Percentiles rank a stretch among this genome's conserved stretches.
Conservation (phyloP, 2,888 invertebrate species). For the Catocala sponsa region DNA sequence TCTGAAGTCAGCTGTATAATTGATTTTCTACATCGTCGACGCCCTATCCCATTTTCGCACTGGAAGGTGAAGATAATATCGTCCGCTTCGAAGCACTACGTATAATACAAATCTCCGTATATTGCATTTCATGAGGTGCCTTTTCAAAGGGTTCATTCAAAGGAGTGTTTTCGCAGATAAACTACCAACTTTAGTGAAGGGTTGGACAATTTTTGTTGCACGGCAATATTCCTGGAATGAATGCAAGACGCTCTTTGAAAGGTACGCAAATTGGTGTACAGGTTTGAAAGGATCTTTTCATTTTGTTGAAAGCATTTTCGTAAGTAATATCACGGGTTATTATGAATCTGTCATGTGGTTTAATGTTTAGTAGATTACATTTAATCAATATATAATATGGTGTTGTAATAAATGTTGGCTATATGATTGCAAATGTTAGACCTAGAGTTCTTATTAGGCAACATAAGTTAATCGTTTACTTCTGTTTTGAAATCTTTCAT, state of each 20-base stretch:
- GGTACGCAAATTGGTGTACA: slow-evolving; percentile 20
- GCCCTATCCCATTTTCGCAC: slow-evolving; percentile 66
- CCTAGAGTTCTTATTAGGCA: too few species aligned
- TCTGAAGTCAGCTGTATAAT: slow-evolving; percentile 71
- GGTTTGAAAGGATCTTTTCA: slow-evolving; percentile 11
- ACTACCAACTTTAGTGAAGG: slow-evolving; percentile 16
- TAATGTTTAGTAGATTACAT: too few species aligned
- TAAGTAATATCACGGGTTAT: background rate
- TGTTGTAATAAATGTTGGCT: too few species aligned
- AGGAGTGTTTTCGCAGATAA: slow-evolving; percentile 44
- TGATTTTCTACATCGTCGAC: slow-evolving; percentile 72
- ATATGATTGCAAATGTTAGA: too few species aligned
- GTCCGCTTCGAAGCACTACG: slow-evolving; percentile 44
- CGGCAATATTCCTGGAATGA: slow-evolving; percentile 17
- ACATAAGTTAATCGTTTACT: too few species aligned
- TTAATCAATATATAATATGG: too few species aligned
- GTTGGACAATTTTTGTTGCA: slow-evolving; percentile 22
- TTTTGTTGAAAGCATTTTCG: slow-evolving; percentile 12
- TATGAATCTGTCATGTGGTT: background rate
- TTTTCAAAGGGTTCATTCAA: slow-evolving; percentile 41
- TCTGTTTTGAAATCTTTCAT: too few species aligned
- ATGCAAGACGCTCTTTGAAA: slow-evolving; percentile 24
- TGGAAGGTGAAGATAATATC: slow-evolving; percentile 61
- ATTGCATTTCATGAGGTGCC: slow-evolving; percentile 44
- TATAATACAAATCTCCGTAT: slow-evolving; percentile 48